Evolutionary conservation across 2,888 invertebrate species (phyloP), one percentile per base, ranked within the genome.

Genomic region (Amphimallon solstitiale): DNA sequence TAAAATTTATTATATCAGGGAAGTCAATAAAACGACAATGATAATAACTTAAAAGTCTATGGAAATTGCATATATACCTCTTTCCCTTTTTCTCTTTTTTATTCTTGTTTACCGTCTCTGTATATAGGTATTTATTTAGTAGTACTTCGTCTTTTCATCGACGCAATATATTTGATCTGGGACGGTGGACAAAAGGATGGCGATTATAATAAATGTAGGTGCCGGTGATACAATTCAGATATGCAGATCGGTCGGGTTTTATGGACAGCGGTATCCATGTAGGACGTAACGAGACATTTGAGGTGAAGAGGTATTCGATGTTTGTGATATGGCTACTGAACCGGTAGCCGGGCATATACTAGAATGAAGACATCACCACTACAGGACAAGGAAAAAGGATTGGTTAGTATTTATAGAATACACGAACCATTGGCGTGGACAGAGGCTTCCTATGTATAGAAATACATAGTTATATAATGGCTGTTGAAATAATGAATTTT

Each of bases 271-370:
- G 74, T 71, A 74, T 72, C 75, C 76, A 72, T 71, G 68, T 68
- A 66, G 65, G 65, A 62, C 75, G 74, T 75, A 76, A 75, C 76
- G 70, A 73, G 71, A 74, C 73, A 70, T 69, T 67, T 38, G 63
- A 65, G 72, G 66, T 65, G 73, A 74, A 78, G 72, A 77, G 75
- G 76, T 74, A 77, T 77, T 76, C 77, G 74, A 74, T 77, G 78
- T 78, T 76, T 74, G 68, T 68, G 72, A 77, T 77, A 79, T 76
- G 77, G 77, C 78, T 79, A 78, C 79, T 73, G 78, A 74, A 74
- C 74, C 79, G 74, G 79, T 79, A 80, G 80, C 71, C 64, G 52
- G 65, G 61, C 64, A 66, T 48, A 23, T 19, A 12, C 51, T n/a
- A 37, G 51, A 75, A 78, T 75, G 76, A 77, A 78, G 78, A 79